phyloP scores from a whole-genome alignment of 2,113 vertebrate species.

The Centropus bengalensis region DNA sequence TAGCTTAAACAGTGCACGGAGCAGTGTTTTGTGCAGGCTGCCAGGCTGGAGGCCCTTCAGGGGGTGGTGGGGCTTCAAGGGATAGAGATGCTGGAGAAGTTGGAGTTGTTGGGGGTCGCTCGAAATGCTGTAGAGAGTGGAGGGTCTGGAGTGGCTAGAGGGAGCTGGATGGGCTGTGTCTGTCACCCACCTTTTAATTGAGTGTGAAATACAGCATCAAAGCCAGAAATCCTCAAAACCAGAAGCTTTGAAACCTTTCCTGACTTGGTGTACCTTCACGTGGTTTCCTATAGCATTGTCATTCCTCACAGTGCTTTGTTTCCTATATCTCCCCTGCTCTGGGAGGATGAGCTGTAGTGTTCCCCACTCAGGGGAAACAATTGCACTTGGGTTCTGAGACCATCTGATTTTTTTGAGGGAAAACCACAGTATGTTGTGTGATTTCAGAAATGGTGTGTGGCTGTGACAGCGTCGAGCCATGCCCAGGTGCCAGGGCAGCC shows the following conservation, averaged over 20 bases:
- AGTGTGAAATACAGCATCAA: background rate
- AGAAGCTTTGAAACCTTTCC: background rate
- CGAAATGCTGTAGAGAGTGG: background rate
- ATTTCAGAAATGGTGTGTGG: background rate
- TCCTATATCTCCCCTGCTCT: background rate
- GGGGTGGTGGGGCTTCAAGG: background rate
- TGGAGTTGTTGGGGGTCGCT: background rate
- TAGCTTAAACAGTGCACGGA: background rate
- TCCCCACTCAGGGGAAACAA: background rate
- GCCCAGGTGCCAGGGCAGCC: background rate
- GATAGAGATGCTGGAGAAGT: background rate
- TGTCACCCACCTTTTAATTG: background rate
- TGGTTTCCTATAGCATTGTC: background rate
- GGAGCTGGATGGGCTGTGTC: background rate
- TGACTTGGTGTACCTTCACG: background rate
- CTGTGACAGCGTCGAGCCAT: background rate
- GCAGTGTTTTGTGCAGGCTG: background rate
- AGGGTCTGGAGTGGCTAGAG: too few species aligned
- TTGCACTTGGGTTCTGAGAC: accelerated
- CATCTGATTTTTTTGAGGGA: background rate
- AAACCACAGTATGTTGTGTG: background rate
- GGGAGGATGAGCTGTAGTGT: background rate
- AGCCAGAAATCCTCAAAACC: background rate
- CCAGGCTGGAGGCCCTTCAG: background rate
- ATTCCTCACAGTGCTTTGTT: background rate